Evolutionary conservation across 2,888 invertebrate genomes (phyloP).

Genomic region (Synanthedon myopaeformis): DNA sequence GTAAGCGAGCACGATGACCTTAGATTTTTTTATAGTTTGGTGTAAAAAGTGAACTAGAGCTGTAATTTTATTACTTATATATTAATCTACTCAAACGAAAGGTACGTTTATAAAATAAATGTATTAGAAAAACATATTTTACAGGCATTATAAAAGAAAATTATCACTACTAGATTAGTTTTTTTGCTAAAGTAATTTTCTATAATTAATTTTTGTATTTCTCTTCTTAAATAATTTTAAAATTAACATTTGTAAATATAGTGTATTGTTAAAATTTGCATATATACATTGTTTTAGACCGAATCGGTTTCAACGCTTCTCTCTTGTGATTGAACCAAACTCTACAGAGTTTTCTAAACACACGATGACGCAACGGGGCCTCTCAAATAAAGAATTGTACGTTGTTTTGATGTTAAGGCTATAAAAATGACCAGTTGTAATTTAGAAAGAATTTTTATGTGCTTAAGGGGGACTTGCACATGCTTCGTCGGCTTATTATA

Average conservation of each 20-base stretch:
- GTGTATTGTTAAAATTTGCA: too few relatives aligned
- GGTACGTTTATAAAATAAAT: background rate
- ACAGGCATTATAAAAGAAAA: too few relatives aligned
- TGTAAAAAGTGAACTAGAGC: slow-evolving; percentile 21
- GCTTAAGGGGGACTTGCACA: slow-evolving; percentile 5
- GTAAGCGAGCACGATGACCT: slow-evolving; percentile 64
- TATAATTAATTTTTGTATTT: too few relatives aligned
- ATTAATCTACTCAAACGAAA: background rate
- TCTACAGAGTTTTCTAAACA: slow-evolving; percentile 41
- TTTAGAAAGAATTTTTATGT: slow-evolving; percentile 27
- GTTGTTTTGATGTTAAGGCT: slow-evolving; percentile 28
- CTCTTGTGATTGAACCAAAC: slow-evolving; percentile 15
- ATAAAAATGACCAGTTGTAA: slow-evolving; percentile 33
- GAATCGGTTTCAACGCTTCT: slow-evolving; percentile 13
- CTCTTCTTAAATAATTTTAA: too few relatives aligned
- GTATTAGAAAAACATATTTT: too few relatives aligned
- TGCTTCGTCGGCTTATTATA: too few relatives aligned
- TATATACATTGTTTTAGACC: too few relatives aligned
- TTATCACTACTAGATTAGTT: too few relatives aligned
- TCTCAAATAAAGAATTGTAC: slow-evolving; percentile 27
- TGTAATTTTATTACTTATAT: slow-evolving; percentile 4
- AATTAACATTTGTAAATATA: too few relatives aligned
- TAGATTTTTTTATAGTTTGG: slow-evolving; percentile 44
- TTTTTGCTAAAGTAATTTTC: too few relatives aligned
- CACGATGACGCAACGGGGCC: slow-evolving; percentile 54